Conservation (phyloP, 1,140 invertebrate genomes). For the Archivesica marissinica region DNA sequence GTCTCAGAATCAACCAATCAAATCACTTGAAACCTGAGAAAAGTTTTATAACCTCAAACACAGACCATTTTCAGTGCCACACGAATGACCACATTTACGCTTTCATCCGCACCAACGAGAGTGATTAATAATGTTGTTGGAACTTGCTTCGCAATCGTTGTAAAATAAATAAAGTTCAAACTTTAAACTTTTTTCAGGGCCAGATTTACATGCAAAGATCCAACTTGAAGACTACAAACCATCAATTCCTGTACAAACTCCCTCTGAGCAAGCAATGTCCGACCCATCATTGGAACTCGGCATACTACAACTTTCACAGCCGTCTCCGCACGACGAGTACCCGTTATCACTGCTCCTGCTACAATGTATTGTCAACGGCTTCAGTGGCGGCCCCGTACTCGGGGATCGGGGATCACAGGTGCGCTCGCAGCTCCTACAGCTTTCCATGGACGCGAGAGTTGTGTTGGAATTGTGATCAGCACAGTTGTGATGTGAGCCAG, state of each 20-base stretch:
- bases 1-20: too few species aligned
- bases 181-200: too few species aligned
- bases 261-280: conserved; percentile 76
- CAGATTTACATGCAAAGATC: too few species aligned
- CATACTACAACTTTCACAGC: conserved; percentile 81
- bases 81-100: too few species aligned
- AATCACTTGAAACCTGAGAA: too few species aligned
- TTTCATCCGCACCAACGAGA: too few species aligned
- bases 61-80: too few species aligned
- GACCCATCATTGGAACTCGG: conserved; percentile 82
- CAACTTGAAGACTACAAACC: too few species aligned
- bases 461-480: conserved; percentile 74
- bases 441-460: conserved; percentile 69
- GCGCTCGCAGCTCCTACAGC: conserved; percentile 67
- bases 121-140: too few species aligned
- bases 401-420: conserved; percentile 36
- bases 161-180: too few species aligned
- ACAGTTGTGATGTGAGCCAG: conserved; percentile 55
- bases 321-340: conserved; percentile 80
- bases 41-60: too few species aligned
- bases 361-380: conserved; percentile 36
- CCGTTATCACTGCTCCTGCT: conserved; percentile 77
- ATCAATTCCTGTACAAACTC: conserved; percentile 72
- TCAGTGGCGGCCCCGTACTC: conserved; percentile 37
- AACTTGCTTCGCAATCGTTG: too few species aligned